phyloP scores from a whole-genome alignment of 2,888 invertebrate species.

The Drosophila subquinaria region DNA sequence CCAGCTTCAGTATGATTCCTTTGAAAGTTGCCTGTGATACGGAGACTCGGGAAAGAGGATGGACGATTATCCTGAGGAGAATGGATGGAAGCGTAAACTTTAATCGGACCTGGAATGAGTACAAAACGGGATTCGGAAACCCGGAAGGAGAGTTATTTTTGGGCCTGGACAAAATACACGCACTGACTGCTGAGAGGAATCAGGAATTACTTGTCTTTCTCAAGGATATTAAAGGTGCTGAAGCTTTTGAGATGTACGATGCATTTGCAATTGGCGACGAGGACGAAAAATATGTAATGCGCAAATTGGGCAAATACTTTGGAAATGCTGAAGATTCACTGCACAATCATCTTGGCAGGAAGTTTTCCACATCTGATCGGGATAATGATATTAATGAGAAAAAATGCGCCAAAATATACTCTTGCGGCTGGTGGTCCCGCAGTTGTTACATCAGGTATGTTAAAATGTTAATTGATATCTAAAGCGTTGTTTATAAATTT shows the following conservation, averaged over 20 bases:
- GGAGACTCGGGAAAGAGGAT: no score
- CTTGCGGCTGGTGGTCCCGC: slow-evolving; percentile 8
- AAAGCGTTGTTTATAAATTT: no score
- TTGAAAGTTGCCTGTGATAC: no score
- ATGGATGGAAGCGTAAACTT: no score
- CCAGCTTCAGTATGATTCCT: no score
- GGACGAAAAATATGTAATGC: neutral
- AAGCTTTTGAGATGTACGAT: neutral
- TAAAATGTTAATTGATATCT: no score
- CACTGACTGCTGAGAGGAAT: neutral
- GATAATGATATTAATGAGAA: neutral
- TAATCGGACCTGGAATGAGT: no score
- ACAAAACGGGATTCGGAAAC: no score
- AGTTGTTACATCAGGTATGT: neutral
- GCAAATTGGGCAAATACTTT: neutral
- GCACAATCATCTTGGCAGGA: neutral
- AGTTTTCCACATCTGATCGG: neutral
- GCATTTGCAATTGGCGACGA: neutral
- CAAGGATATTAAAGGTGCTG: neutral
- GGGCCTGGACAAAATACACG: no score
- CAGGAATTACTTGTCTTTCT: neutral
- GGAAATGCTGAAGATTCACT: slow-evolving; percentile 2
- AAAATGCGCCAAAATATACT: neutral
- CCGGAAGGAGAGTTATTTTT: no score
- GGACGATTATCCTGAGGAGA: no score